phyloP scores from a whole-genome alignment of 2,888 invertebrate species.

The Ferdinandea cuprea region DNA sequence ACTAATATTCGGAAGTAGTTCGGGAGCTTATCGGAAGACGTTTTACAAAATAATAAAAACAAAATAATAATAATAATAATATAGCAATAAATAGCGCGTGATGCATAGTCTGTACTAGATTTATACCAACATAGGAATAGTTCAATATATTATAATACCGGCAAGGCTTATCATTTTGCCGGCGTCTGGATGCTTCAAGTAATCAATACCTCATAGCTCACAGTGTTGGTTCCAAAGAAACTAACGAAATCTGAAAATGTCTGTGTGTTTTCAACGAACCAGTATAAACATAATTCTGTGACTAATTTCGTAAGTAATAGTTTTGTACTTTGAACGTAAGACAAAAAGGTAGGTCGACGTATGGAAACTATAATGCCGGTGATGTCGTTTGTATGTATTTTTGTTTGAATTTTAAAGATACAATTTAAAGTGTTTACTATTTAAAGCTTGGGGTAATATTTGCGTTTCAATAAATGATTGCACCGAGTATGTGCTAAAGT shows the following conservation, averaged over 20 bases:
- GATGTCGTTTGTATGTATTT: not conserved
- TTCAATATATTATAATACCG: slow-evolving; percentile 13
- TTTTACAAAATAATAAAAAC: slow-evolving; percentile 9
- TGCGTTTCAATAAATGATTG: slow-evolving; percentile 15
- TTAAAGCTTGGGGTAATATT: slow-evolving; percentile 7
- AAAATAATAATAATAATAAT: not conserved
- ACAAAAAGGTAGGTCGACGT: not conserved
- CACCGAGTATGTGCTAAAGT: not conserved
- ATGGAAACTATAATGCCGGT: not conserved
- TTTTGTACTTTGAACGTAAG: slow-evolving; percentile 51
- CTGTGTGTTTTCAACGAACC: too few relatives aligned
- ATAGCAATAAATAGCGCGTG: slow-evolving; percentile 21
- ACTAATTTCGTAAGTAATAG: slow-evolving; percentile 58
- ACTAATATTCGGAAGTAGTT: slow-evolving; percentile 37
- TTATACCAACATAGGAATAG: not conserved
- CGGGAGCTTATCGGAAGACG: slow-evolving; percentile 42
- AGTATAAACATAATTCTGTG: slow-evolving; percentile 16
- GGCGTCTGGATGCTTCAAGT: slow-evolving; percentile 19
- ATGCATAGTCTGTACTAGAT: slow-evolving; percentile 19
- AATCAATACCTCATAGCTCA: slow-evolving; percentile 29
- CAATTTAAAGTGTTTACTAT: slow-evolving; percentile 28
- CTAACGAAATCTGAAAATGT: slow-evolving; percentile 12
- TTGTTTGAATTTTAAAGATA: not conserved
- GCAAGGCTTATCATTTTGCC: slow-evolving; percentile 40
- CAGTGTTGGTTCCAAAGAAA: slow-evolving; percentile 8